These are phyloP conservation scores for Drosophila pegasa DNA, from an alignment of 2,888 invertebrate species.

Conservation along the genomic window DNA sequence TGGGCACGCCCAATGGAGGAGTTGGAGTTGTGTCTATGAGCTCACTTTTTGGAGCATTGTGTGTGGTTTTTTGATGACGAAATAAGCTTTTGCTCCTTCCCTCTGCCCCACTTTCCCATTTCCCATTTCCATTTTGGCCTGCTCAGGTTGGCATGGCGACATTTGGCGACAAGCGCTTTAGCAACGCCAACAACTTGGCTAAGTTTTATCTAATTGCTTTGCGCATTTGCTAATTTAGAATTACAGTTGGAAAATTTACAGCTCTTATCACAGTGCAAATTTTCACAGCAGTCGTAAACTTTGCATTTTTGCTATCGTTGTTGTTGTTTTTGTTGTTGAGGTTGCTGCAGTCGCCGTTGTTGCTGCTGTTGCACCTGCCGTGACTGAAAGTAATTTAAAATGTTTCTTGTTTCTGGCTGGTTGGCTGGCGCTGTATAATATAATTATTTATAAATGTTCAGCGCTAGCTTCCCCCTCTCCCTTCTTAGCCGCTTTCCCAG, in stretches of 20 bases:
- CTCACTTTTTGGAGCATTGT: slow-evolving; percentile 31
- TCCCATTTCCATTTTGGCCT: background rate
- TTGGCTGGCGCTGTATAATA: slow-evolving; percentile 44
- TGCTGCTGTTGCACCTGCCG: slow-evolving; percentile 48
- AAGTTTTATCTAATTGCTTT: slow-evolving; percentile 59
- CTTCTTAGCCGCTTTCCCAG: slow-evolving; percentile 24
- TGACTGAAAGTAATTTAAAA: slow-evolving; percentile 71
- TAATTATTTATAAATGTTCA: slow-evolving; percentile 51
- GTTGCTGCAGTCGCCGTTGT: slow-evolving; percentile 21
- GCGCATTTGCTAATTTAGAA: slow-evolving; percentile 68
- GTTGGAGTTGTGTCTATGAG: slow-evolving; percentile 34
- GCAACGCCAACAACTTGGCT: slow-evolving; percentile 15
- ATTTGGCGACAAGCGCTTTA: slow-evolving; percentile 26
- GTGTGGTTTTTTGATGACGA: slow-evolving; percentile 7
- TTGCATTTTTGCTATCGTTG: slow-evolving; percentile 55
- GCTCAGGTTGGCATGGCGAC: slow-evolving; percentile 45
- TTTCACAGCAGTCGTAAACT: slow-evolving; percentile 52
- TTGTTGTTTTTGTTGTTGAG: slow-evolving; percentile 27
- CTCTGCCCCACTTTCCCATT: background rate
- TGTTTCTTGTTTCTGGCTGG: slow-evolving; percentile 53
- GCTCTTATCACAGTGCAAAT: slow-evolving; percentile 61
- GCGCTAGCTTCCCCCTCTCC: slow-evolving; percentile 2
- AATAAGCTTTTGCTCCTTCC: background rate
- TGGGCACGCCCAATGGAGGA: slow-evolving; percentile 37
- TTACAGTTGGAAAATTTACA: slow-evolving; percentile 54